Evolutionary conservation across 1,140 invertebrate genomes (phyloP).

Genomic region (Drosophila bocki): DNA sequence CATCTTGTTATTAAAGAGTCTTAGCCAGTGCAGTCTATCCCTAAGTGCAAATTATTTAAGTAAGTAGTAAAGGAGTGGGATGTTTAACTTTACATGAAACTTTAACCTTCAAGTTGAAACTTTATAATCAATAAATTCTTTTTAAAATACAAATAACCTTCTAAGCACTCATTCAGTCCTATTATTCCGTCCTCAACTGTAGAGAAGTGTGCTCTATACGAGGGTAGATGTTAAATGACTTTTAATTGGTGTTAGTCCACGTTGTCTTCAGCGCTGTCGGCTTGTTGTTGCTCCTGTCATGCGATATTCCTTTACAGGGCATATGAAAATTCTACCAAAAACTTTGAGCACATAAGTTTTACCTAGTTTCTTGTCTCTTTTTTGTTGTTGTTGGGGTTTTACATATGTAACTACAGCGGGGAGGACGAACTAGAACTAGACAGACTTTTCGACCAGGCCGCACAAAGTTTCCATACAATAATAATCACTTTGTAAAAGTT

Average conservation of each 20-base stretch:
- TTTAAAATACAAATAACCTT: not conserved
- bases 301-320: slow-evolving; percentile 58
- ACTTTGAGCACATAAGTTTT: slow-evolving; percentile 70
- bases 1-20: not conserved
- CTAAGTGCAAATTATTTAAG: no score
- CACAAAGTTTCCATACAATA: slow-evolving; percentile 77
- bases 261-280: slow-evolving; percentile 49
- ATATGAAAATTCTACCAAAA: slow-evolving; percentile 62
- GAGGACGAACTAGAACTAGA: slow-evolving; percentile 21
- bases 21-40: no score
- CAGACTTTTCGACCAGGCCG: slow-evolving; percentile 48
- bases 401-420: slow-evolving; percentile 47
- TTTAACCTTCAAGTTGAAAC: no score
- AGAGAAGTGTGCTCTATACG: not conserved
- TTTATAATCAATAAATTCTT: not conserved
- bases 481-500: slow-evolving; percentile 82
- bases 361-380: slow-evolving; percentile 40
- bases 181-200: not conserved
- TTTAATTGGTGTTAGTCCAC: slow-evolving; percentile 78
- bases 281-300: slow-evolving; percentile 43
- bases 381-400: slow-evolving; percentile 32
- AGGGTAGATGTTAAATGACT: slow-evolving; percentile 74
- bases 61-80: no score
- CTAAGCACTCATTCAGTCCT: not conserved
- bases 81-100: no score